Percentiles rank a stretch among this genome's conserved stretches.
phyloP scores from a whole-genome alignment of 1,140 invertebrate species.

The Microplitis demolitor region DNA sequence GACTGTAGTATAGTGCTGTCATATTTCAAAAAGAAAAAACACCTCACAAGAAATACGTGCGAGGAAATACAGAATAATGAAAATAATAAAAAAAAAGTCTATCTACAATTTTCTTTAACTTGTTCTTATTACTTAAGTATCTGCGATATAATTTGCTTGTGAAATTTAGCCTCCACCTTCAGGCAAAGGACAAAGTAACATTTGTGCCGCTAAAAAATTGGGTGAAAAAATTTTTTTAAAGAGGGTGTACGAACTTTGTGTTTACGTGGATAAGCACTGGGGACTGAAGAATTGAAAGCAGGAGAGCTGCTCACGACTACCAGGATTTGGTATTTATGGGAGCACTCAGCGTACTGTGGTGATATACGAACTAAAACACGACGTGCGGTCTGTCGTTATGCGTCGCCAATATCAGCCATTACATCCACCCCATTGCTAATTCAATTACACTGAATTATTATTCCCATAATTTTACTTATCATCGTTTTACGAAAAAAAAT shows the following conservation, averaged over 20 bases:
- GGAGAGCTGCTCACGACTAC: conserved; percentile 22
- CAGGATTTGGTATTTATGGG: conserved; percentile 50
- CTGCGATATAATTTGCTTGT: too few species aligned
- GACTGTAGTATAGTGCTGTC: conserved; percentile 4
- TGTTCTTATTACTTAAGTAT: too few species aligned
- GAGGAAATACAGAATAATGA: too few species aligned
- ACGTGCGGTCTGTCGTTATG: conserved; percentile 34
- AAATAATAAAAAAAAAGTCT: too few species aligned
- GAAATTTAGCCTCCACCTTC: too few species aligned
- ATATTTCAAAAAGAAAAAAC: neutral
- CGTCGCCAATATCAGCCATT: conserved; percentile 14
- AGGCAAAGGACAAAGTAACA: too few species aligned
- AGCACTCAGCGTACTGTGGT: conserved; percentile 43
- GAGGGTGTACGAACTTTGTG: too few species aligned
- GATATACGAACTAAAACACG: conserved; percentile 39
- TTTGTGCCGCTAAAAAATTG: too few species aligned
- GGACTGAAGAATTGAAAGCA: conserved; percentile 16
- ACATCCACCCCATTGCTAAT: neutral
- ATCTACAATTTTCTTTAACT: too few species aligned
- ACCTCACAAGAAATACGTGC: too few species aligned
- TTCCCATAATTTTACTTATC: neutral
- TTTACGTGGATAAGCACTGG: neutral
- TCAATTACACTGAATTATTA: neutral
- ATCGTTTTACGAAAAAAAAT: neutral
- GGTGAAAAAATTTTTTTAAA: conserved; percentile 1